Conservation (phyloP, 2,113 vertebrate species). For the Todiramphus saurophagus region DNA sequence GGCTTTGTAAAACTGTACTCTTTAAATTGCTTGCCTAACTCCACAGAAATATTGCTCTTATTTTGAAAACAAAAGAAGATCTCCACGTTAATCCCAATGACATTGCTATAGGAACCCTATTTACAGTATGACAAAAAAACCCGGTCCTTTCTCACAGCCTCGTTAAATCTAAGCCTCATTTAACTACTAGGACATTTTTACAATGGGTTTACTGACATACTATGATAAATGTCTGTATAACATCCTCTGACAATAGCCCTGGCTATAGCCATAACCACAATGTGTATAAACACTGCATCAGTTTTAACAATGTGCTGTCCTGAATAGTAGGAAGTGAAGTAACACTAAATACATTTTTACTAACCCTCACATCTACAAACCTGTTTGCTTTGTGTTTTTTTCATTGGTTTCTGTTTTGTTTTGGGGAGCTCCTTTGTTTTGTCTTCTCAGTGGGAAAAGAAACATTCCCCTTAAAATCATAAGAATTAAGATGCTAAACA, state of each 20-base stretch:
- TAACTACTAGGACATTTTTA: slow-evolving; percentile 81
- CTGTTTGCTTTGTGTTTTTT: background rate
- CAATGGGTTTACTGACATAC: slow-evolving; percentile 77
- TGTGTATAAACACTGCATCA: slow-evolving; percentile 72
- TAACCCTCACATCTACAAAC: background rate
- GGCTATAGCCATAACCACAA: slow-evolving; percentile 58
- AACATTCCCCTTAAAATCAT: slow-evolving; percentile 2
- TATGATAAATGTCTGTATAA: slow-evolving; percentile 75
- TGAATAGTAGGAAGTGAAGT: slow-evolving; percentile 75
- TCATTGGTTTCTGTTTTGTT: background rate
- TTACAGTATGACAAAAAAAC: slow-evolving; percentile 73
- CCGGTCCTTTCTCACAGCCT: slow-evolving; percentile 65
- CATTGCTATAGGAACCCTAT: slow-evolving; percentile 73
- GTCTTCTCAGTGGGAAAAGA: background rate
- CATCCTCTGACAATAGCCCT: slow-evolving; percentile 74
- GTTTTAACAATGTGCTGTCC: slow-evolving; percentile 71
- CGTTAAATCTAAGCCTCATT: slow-evolving; percentile 81
- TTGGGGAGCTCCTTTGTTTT: background rate
- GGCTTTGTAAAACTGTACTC: background rate
- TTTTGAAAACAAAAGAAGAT: slow-evolving; percentile 59
- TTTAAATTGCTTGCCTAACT: background rate
- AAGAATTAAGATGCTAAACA: slow-evolving; percentile 46
- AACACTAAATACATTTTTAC: slow-evolving; percentile 44
- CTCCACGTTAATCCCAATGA: slow-evolving; percentile 44
- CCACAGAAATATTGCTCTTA: background rate